Base-by-base conservation (phyloP, 1,140 invertebrate genomes). In the Neodiprion pinetum region DNA sequence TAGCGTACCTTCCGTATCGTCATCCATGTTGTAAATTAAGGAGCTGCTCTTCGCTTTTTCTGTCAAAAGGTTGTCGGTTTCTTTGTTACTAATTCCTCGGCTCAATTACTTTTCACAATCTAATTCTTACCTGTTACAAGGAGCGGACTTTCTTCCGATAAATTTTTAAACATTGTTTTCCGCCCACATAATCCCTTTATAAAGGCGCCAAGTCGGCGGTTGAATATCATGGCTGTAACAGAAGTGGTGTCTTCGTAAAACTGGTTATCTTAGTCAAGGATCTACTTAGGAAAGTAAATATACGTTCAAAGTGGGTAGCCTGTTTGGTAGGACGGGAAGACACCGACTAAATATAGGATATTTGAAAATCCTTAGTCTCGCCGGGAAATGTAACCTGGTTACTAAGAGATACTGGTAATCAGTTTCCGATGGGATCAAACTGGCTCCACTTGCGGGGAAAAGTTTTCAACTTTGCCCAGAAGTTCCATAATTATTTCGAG, bases 161-260 rank as follows among this genome's bases (percentile, higher is more conserved):
- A 74, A 78, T 86, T 88, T 77, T 76, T 83, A 68, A 86, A 88
- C 48, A 80, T 80, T 65, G 76, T 82, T 47, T 79, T 78, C 47
- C 74, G 84, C 1, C 73, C 61, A 7, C 81, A 79, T 67, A 74
- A 61, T n/a, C 81, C 72, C 67, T 77, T 81, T 71, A 86, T 65
- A 65, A 82, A 85, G 7, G 72, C 72, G 28, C 75, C 85, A 71
- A 89, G 87, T n/a, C 75, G 78, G 7, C 74, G 76, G 72, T 88
- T 88, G 79, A 87, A 88, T 72, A 80, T 85, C 88, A 89, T 89
- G 1, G 82, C 88, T 89, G 78, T 49, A 86, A 87, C 47, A 76
- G 77, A 72, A 70, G 0, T 12, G 68, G 66, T 73, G 7, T 69
- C 53, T 61, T 61, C 53, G 9, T 61, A 5, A 40, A 61, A 61